Evolutionary conservation across 1,140 invertebrate genomes (phyloP), one percentile per base, ranked within the genome.

Genomic region (Acromyrmex echinatior): DNA sequence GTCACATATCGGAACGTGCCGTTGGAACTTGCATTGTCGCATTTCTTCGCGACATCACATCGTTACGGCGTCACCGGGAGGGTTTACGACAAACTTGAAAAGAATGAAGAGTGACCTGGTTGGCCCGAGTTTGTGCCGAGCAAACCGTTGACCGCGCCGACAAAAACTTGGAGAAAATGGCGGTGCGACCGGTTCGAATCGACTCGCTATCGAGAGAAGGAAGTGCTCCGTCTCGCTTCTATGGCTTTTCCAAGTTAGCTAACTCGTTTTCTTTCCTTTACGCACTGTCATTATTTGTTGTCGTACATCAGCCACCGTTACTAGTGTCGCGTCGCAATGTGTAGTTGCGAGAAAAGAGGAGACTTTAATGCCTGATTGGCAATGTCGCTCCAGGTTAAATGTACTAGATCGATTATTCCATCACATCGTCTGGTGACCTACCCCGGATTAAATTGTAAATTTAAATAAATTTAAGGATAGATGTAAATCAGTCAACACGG

Each of bases 81-180:
- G 16, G 4, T 10, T 80, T 21, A 18, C 35, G 58, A 39, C 58
- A 60, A 86, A 89, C 86, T 70, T 63, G 66, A 90, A 10, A 60
- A 63, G 39, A 68, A 89, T 35, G 70, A 81, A 77, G 71, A 87
- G 86, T 89, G 91, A 92, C 82, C 88, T 74, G 86, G 90, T 88
- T 91, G 87, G 86, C 77, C 86, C 28, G 63, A 68, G 65, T 39
- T 71, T 35, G 73, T 28, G 53, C 85, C 74, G 81, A 62, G 39
- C 78, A 79, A 86, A 90, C 91, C 82, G 85, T 88, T 88, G 82
- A 62, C 49, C 70, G 80, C 45, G 63, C 68, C 82, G 78, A 82
- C 63, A 91, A 93, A 92, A 92, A 92, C 89, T 87, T 76, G 88
- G 87, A 91, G 91, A 91, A 84, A 92, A 89, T 87, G 81, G 81